Conservation (phyloP, 2,888 invertebrate species). For the Thera obeliscata region DNA sequence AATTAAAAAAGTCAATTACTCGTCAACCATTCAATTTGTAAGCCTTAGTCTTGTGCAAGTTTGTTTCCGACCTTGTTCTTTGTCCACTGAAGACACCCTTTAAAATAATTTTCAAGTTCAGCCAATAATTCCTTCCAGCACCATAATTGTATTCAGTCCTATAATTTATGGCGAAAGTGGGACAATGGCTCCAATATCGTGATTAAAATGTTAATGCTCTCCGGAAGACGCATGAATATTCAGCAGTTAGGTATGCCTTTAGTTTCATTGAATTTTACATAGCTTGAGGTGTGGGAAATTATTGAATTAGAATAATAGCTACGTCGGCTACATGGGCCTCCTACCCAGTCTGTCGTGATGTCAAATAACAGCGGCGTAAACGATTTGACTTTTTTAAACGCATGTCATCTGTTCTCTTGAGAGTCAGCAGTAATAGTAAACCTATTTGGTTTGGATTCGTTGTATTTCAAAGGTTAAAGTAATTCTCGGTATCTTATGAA, state of each 20-base stretch:
- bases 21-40: background rate
- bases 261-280: slow-evolving; percentile 28
- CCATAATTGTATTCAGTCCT: slow-evolving; percentile 22
- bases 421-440: too few relatives aligned
- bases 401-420: too few relatives aligned
- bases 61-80: slow-evolving; percentile 21
- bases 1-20: background rate
- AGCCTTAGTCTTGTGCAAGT: background rate
- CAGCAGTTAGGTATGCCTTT: slow-evolving; percentile 14
- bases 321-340: background rate
- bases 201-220: slow-evolving; percentile 42
- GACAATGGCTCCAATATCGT: slow-evolving; percentile 34
- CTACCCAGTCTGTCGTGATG: too few relatives aligned
- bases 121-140: slow-evolving; percentile 13
- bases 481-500: too few relatives aligned
- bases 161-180: slow-evolving; percentile 29
- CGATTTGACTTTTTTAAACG: too few relatives aligned
- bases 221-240: slow-evolving; percentile 37
- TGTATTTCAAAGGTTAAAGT: too few relatives aligned
- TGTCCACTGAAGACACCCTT: slow-evolving; percentile 5
- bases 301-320: slow-evolving; percentile 14
- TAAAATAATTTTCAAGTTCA: slow-evolving; percentile 27
- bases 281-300: slow-evolving; percentile 8
- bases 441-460: too few relatives aligned
- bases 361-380: too few relatives aligned